Conservation (phyloP, 2,113 vertebrate species). For the Alethe castanea region DNA sequence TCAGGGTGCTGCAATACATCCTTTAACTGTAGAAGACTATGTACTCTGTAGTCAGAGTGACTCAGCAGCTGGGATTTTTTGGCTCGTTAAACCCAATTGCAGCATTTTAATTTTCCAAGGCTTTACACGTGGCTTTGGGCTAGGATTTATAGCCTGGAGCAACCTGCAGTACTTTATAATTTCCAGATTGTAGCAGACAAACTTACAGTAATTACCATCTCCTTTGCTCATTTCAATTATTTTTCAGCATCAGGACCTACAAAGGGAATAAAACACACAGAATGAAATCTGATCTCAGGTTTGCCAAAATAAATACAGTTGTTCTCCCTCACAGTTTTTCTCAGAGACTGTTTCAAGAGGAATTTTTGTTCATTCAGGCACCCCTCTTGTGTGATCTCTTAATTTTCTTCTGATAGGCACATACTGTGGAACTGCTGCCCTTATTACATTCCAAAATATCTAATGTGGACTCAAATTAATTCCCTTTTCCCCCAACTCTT, state of each 20-base stretch:
- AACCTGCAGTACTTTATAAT: background rate
- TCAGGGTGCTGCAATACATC: background rate
- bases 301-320: slow-evolving; percentile 1
- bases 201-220: background rate
- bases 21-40: background rate
- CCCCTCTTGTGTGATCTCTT: background rate
- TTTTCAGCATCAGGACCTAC: background rate
- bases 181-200: slow-evolving; percentile 1
- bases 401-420: background rate
- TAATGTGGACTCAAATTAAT: background rate
- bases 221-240: background rate
- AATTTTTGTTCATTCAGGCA: background rate
- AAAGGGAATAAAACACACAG: background rate
- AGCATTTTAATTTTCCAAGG: slow-evolving; percentile 32
- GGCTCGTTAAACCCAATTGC: background rate
- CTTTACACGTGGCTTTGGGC: slow-evolving; percentile 7
- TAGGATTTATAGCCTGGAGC: slow-evolving; percentile 1
- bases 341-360: background rate
- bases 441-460: background rate
- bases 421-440: background rate
- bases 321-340: background rate
- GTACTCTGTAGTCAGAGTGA: background rate
- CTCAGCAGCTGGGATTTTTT: background rate
- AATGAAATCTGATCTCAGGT: background rate
- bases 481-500: background rate